Base-by-base conservation (phyloP, 2,888 invertebrate species). In the Campoplex nolae region DNA sequence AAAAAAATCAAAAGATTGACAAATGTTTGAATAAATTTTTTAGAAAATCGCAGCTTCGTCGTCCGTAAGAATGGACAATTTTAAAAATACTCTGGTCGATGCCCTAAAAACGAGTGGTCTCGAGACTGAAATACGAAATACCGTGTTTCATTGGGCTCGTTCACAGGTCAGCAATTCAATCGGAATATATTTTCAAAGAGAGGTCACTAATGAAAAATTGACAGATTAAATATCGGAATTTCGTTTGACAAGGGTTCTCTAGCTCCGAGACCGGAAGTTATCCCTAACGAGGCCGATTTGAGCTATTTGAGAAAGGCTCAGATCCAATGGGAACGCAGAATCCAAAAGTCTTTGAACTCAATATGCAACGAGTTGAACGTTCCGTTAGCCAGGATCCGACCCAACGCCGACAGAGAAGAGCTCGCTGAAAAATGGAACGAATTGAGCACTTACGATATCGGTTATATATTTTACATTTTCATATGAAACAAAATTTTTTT, bases 311-410 rank as follows among this genome's bases (percentile, higher is more conserved):
- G 97, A 90, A 98, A 98, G 95, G 97, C 98, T 23, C 98, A 98
- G 92, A 96, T 97, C 42, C 97, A 97, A 90, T 99, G 99, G 99
- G 99, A 99, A 93, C 97, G 98, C 90, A 96, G 99, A 88, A 98
- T 99, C 78, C 97, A 98, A 91, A 99, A 99, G 95, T 99, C 98
- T 35, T 95, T 99, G 82, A 98, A 98, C 95, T 98, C 98, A 1
- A 99, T 99, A 98, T 98, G 98, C 91, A 97, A 97, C 67, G 99
- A 99, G 94, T 95, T 99, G 71, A 97, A 97, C 92, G 97, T 98
- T 68, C 97, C 98, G 8, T 94, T 98, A 87, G 97, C 98, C 1
- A 97, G 97, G 93, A 95, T 97, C 88, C 95, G 99, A 88, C 95
- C 96, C 13, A 96, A 96, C 54, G 95, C 96, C 67, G 99, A 99